Conservation (phyloP, 2,113 vertebrate genomes). For the Boulengeromyrus knoepffleri region DNA sequence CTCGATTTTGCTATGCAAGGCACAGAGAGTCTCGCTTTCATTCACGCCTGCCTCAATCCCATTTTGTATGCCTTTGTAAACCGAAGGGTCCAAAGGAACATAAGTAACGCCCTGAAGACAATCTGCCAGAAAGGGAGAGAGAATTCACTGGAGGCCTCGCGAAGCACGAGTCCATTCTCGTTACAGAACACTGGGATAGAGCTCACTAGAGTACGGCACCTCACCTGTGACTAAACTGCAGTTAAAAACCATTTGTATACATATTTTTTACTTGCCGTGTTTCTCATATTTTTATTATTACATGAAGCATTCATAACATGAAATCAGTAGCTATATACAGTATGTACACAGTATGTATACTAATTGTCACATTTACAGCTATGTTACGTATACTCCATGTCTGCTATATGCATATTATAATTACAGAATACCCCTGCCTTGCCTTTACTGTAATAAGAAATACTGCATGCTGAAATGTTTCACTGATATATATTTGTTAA, state of each 20-base stretch:
- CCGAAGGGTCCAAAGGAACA: slow-evolving; percentile 36
- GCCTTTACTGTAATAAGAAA: neutral
- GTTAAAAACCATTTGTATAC: slow-evolving; percentile 21
- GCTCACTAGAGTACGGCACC: slow-evolving; percentile 1
- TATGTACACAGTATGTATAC: neutral
- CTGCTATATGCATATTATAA: neutral
- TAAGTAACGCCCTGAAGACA: slow-evolving; percentile 37
- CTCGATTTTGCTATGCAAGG: slow-evolving; percentile 61
- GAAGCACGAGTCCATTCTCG: slow-evolving; percentile 4
- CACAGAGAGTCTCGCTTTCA: slow-evolving; percentile 63
- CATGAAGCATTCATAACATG: neutral
- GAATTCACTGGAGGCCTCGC: slow-evolving; percentile 26
- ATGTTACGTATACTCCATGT: neutral
- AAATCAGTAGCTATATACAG: neutral
- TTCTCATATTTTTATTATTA: slow-evolving; percentile 50
- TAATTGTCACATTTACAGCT: neutral
- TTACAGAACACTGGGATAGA: slow-evolving; percentile 40
- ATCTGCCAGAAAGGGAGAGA: slow-evolving; percentile 1
- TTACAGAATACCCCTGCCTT: neutral
- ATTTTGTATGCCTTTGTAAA: slow-evolving; percentile 58
- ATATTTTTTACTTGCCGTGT: slow-evolving; percentile 36
- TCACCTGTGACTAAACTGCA: neutral
- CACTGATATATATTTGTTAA: neutral
- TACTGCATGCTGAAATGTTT: neutral
- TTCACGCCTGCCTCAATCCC: slow-evolving; percentile 63